phyloP scores from a whole-genome alignment of 1,140 invertebrate species.

The Rhyacophila brunnea region DNA sequence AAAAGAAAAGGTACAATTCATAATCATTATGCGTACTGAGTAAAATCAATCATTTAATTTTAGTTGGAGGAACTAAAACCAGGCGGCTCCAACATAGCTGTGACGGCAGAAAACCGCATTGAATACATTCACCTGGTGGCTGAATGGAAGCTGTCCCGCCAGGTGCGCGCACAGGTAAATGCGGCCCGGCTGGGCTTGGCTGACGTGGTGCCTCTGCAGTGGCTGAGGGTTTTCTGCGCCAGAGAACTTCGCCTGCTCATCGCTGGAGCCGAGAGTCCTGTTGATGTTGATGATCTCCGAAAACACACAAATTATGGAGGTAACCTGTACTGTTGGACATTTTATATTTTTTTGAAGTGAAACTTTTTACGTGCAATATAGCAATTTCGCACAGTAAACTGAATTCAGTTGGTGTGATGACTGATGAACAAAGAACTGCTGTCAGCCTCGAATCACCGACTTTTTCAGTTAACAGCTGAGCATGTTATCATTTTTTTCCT shows the following conservation, averaged over 20 bases:
- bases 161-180: constrained; percentile 83
- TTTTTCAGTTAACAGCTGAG: no score
- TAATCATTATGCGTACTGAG: no score
- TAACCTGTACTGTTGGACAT: no score
- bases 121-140: constrained; percentile 97
- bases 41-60: no score
- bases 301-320: constrained; percentile 79
- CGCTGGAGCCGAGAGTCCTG: constrained; percentile 88
- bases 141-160: constrained; percentile 83
- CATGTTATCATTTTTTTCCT: no score
- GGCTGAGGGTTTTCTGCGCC: constrained; percentile 93
- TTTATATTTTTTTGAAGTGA: no score
- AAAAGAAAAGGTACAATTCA: no score
- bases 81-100: constrained; percentile 83
- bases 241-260: constrained; percentile 93
- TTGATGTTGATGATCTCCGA: constrained; percentile 88
- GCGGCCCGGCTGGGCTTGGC: constrained; percentile 85
- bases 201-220: constrained; percentile 86
- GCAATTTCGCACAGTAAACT: no score
- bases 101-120: constrained; percentile 88
- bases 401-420: no score
- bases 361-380: no score
- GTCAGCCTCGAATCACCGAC: no score
- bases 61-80: constrained; percentile 87
- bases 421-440: no score